phyloP scores from a whole-genome alignment of 2,888 invertebrate species.

The Palloptera scutellata region DNA sequence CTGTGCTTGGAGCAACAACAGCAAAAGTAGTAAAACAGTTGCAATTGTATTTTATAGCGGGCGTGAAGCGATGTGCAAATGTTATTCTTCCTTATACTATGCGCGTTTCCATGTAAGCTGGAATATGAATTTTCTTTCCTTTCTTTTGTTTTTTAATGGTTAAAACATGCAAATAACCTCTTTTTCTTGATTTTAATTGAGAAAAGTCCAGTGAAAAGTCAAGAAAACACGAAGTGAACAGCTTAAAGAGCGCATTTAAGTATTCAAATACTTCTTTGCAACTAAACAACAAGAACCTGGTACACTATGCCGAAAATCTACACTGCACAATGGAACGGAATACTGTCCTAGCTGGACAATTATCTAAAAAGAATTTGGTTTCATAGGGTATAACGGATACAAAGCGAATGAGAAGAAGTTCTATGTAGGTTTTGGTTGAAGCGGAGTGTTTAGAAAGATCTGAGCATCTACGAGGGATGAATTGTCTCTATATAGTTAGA shows the following conservation, averaged over 20 bases:
- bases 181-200: conserved; percentile 9
- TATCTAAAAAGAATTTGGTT: too few relatives aligned
- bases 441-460: too few relatives aligned
- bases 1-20: conserved; percentile 7
- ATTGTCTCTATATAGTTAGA: too few relatives aligned
- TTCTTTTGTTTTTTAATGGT: background rate
- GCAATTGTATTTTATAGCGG: conserved; percentile 24
- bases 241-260: background rate
- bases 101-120: background rate
- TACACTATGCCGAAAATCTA: too few relatives aligned
- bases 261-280: background rate
- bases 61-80: conserved; percentile 3
- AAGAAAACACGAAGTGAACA: background rate
- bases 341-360: too few relatives aligned
- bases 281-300: background rate
- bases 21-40: conserved; percentile 13
- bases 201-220: conserved; percentile 3
- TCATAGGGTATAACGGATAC: too few relatives aligned
- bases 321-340: too few relatives aligned
- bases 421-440: too few relatives aligned
- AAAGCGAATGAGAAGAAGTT: too few relatives aligned
- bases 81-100: conserved; percentile 1
- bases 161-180: conserved; percentile 8
- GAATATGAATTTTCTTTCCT: background rate
- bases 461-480: too few relatives aligned